Conservation (phyloP, 2,888 invertebrate genomes). For the Agrochola macilenta region DNA sequence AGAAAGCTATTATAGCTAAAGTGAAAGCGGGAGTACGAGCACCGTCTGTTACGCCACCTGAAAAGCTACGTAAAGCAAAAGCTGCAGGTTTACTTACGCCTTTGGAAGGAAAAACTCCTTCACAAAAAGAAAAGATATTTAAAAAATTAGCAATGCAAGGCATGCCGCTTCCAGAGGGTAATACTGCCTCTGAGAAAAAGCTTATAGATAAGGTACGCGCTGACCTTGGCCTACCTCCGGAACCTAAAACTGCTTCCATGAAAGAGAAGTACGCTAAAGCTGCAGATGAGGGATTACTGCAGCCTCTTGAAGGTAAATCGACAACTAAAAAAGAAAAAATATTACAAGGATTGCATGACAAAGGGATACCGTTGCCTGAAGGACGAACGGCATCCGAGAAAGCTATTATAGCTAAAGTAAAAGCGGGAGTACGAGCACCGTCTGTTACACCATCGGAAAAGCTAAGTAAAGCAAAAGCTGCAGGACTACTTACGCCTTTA, state of each 20-base stretch:
- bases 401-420: background rate
- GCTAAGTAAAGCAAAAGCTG: background rate
- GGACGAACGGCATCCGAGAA: background rate
- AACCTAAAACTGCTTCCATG: too few species aligned
- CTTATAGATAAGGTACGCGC: too few species aligned
- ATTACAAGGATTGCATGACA: background rate
- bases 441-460: background rate
- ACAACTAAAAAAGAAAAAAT: too few species aligned
- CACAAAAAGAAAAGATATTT: background rate
- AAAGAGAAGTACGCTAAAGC: too few species aligned
- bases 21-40: background rate
- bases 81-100: constrained; percentile 30
- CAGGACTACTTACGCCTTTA: background rate
- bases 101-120: background rate
- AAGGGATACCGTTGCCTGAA: constrained; percentile 9
- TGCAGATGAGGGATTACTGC: too few species aligned
- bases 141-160: background rate
- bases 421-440: background rate
- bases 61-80: constrained; percentile 33
- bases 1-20: background rate
- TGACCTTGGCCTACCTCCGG: too few species aligned
- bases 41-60: background rate
- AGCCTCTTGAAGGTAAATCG: too few species aligned
- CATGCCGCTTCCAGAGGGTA: background rate
- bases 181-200: background rate